Conservation (phyloP, 2,888 invertebrate species). For the Candidula unifasciata region DNA sequence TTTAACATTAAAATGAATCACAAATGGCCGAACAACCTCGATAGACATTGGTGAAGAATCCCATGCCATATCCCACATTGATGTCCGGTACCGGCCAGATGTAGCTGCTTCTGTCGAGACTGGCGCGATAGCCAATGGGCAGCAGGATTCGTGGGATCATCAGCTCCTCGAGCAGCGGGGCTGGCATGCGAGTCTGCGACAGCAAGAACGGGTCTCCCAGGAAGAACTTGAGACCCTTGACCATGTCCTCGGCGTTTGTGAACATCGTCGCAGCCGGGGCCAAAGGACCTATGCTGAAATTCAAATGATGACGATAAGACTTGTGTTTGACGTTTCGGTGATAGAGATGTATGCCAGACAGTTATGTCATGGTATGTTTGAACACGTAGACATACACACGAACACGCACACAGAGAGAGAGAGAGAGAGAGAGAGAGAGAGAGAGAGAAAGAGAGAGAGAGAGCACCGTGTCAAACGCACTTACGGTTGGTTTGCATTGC, state of each 20-base stretch:
- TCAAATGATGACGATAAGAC: neutral
- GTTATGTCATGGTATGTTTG: no score
- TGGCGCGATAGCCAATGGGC: neutral
- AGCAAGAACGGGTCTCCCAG: constrained; percentile 24
- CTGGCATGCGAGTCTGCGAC: constrained; percentile 15
- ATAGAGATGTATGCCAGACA: no score
- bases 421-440: no score
- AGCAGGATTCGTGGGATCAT: constrained; percentile 37
- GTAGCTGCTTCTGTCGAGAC: constrained; percentile 44
- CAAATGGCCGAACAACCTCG: no score
- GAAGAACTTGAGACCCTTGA: constrained; percentile 42
- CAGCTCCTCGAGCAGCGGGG: constrained; percentile 36
- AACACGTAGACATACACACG: no score
- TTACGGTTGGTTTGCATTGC: no score
- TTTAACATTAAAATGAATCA: no score
- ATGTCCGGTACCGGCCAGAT: constrained; percentile 51
- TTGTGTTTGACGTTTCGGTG: no score
- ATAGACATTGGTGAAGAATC: constrained; percentile 50
- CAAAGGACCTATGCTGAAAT: constrained; percentile 35
- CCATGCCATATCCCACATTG: constrained; percentile 50
- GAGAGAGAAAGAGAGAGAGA: no score
- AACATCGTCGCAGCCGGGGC: constrained; percentile 37
- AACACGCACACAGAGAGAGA: no score
- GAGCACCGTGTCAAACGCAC: no score
- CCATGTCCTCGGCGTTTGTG: constrained; percentile 48